Base-by-base conservation (phyloP, 1,140 invertebrate genomes). In the Drosophila bipectinata region DNA sequence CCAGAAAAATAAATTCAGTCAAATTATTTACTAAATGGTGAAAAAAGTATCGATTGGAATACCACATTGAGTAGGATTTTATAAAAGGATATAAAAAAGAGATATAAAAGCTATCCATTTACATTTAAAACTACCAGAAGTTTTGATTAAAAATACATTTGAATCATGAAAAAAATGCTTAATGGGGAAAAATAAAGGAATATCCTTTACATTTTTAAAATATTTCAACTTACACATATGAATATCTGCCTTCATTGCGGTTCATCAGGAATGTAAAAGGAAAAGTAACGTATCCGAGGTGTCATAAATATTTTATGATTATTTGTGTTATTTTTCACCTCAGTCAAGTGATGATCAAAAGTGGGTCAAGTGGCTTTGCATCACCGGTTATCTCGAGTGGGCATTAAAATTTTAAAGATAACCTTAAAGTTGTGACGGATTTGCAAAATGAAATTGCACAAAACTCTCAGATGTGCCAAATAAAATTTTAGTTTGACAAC, bases 401-500 rank as follows among this genome's bases (percentile, higher is more conserved):
- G 9, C 28, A 67, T 45, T 61, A 44, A 8, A 44, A 30, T 26
- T 71, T 69, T 58, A 53, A 71, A 30, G 54, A n/a, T 7, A 37
- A n/a, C 18, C 47, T 71, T 45, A 18, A 30, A 24, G 32, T 44
- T 14, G 1, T 18, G 3, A n/a, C 0, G 21, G 39, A 61, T 68
- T 53, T 21, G 24, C 45, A 9, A 73, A 82, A 64, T 73, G 28
- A 54, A 68, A 58, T 59, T 69, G 59, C 37, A 7, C n/a, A 61
- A 49, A 60, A 71, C 54, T 68, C 57, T 71, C 21, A 14, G 41
- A 74, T 66, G 77, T 58, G 41, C 44, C 47, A 62, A 74, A 68
- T 56, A 73, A 44, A 63, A 63, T 44, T 69, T 55, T 28, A 68
- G 64, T 63, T 81, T 82, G 58, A 68, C 44, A 83, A 66, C 52